Evolutionary conservation across 2,888 invertebrate genomes (phyloP).

Genomic region (Ceriagrion tenellum): DNA sequence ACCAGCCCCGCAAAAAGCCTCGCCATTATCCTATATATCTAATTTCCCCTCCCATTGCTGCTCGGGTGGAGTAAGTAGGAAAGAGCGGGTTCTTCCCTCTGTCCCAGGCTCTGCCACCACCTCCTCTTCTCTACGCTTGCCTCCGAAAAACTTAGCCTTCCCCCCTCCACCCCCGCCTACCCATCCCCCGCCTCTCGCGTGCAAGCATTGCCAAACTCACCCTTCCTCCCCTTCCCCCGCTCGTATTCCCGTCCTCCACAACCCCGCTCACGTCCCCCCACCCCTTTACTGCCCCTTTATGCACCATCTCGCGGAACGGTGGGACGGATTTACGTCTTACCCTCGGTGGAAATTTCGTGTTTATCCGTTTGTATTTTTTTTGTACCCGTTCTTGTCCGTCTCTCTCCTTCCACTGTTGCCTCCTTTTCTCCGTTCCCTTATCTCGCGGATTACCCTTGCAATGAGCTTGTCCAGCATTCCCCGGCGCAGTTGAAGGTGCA

Average conservation of each 20-base stretch:
- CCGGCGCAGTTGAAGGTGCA: not conserved
- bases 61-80: not conserved
- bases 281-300: not conserved
- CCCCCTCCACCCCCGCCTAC: not conserved
- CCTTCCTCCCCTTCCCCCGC: not conserved
- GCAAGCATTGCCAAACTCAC: not conserved
- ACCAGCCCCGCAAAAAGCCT: slow-evolving; percentile 40
- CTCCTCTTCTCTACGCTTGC: not conserved
- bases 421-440: no score
- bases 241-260: not conserved
- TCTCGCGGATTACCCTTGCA: no score
- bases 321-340: slow-evolving; percentile 33
- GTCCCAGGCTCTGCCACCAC: not conserved
- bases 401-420: not conserved
- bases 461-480: no score
- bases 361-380: slow-evolving; percentile 1
- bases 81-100: no score
- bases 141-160: not conserved
- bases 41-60: not conserved
- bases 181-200: not conserved
- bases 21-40: slow-evolving; percentile 12
- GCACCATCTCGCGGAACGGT: not conserved
- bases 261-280: not conserved
- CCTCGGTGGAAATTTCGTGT: slow-evolving; percentile 17
- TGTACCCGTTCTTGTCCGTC: not conserved